Conservation (phyloP, 2,113 vertebrate species). For the Canis aureus region DNA sequence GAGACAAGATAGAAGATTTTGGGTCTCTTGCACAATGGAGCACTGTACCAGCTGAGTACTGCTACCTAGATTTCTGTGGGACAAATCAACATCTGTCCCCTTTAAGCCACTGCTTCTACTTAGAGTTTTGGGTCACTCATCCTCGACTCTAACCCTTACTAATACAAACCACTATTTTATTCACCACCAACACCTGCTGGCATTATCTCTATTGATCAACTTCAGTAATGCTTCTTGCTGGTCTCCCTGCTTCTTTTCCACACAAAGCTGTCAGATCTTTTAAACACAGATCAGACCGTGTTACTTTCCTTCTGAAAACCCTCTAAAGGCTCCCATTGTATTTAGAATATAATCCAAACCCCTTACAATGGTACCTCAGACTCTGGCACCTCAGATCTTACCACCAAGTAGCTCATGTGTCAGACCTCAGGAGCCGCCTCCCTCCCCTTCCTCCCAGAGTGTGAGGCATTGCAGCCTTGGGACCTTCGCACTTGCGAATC, state of each 20-base stretch:
- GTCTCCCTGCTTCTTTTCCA: not conserved
- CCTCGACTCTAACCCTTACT: no score
- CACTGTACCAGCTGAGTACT: not conserved
- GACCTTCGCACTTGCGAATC: no score
- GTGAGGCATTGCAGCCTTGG: no score
- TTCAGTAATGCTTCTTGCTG: no score
- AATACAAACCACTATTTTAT: not conserved
- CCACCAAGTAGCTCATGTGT: not conserved
- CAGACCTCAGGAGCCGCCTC: not conserved
- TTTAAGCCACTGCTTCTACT: not conserved
- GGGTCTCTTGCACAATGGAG: no score
- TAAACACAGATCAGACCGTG: not conserved
- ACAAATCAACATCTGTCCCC: not conserved
- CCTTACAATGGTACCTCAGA: not conserved
- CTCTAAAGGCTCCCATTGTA: not conserved
- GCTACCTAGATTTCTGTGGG: not conserved
- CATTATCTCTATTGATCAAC: no score
- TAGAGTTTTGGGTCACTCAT: not conserved
- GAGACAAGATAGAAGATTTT: not conserved
- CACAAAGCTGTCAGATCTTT: no score
- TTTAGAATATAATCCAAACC: not conserved
- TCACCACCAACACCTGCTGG: not conserved
- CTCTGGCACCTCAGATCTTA: not conserved
- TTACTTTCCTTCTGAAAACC: not conserved
- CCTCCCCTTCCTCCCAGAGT: not conserved